phyloP scores from a whole-genome alignment of 2,113 vertebrate genomes.

The Bagarius yarrelli region DNA sequence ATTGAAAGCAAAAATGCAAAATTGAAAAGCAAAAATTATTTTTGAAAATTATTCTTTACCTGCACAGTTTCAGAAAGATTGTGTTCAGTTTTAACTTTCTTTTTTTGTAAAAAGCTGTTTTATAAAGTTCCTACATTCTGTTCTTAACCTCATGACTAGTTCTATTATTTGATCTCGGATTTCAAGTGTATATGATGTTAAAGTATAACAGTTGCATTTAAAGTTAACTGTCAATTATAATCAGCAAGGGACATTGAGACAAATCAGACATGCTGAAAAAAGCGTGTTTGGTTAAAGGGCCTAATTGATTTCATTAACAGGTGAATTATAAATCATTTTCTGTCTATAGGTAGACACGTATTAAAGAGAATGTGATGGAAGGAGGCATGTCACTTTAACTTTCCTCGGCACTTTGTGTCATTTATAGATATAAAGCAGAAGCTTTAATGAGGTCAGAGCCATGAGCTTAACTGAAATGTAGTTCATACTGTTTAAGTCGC shows the following conservation, averaged over 20 bases:
- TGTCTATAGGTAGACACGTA: not conserved
- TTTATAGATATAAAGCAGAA: not conserved
- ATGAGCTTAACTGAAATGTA: not conserved
- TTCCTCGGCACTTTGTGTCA: not conserved
- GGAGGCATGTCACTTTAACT: not conserved
- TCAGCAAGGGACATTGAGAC: slow-evolving; percentile 25
- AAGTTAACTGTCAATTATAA: slow-evolving; percentile 32
- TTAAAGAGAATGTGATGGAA: not conserved
- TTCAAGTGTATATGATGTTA: slow-evolving; percentile 30
- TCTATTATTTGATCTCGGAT: slow-evolving; percentile 2
- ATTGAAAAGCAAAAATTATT: no score
- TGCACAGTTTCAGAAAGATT: no score
- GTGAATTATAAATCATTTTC: slow-evolving; percentile 12
- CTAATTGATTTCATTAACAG: slow-evolving; percentile 15
- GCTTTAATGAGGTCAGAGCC: not conserved
- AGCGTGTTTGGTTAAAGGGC: slow-evolving; percentile 29
- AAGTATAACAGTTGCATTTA: slow-evolving; percentile 26
- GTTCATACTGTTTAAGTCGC: not conserved
- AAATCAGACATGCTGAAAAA: slow-evolving; percentile 7
- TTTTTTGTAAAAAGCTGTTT: no score
- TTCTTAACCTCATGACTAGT: slow-evolving; percentile 25
- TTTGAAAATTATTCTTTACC: no score
- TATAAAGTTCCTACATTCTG: slow-evolving; percentile 8
- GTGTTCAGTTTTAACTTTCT: no score
- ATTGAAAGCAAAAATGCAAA: no score